Evolutionary conservation across 2,113 vertebrate genomes (phyloP), one percentile per base, ranked within the genome.

Genomic region (Vireo altiloquus): DNA sequence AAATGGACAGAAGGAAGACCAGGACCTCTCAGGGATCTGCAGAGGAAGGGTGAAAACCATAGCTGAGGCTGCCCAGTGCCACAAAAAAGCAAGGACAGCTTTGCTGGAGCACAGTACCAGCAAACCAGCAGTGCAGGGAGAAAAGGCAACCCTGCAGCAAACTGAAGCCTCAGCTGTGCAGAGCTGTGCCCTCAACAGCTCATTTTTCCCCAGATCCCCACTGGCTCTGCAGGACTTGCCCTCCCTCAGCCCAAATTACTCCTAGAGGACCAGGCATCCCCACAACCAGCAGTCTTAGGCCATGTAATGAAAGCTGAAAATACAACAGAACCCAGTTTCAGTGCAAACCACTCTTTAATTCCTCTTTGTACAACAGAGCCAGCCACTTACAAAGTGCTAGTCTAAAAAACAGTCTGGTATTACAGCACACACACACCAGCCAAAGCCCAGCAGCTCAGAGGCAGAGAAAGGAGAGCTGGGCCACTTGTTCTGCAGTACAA

Each of bases 291-390:
- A 79, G 15, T 11, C 24, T 49, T 50, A 19, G 12, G 44, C n/a
- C 82, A 60, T 2, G 0, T 22, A 74, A 63, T 0, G 3, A 54
- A 78, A 90, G 56, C 20, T 31, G n/a, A 82, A 92, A 91, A 79
- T 8, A 95, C 10, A 84, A 93, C 69, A 84, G 49, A 93, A 69
- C 11, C 42, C 94, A 77, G 66, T 81, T 94, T 96, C 93, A 96
- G 93, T 97, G 96, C 97, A 97, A 97, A 97, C 94, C 96, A 95
- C 90, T 95, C 91, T 96, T 97, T 97, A 96, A 97, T 97, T 95
- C 84, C 53, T 86, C 82, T 96, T 96, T 94, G 78, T 96, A 97
- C 95, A 97, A 94, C 27, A 97, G 92, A 97, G 94, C 95, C 93
- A 97, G 94, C 75, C 93, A 94, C 88, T 97, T 90, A 96, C 92